Percentiles rank a stretch among this genome's conserved stretches.
phyloP scores from a whole-genome alignment of 2,113 vertebrate species.

The human (Homo sapiens) region GRCh38 chr3:183981501-183982000 shows the following conservation, averaged over 20 bases:
- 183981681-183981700: not conserved
- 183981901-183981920: not conserved
- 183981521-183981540: conserved; percentile 3
- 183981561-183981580: not conserved
- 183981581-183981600: not conserved
- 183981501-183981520: not conserved
- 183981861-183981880: conserved; percentile 95
- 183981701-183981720: not conserved
- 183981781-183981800: conserved; percentile 96
- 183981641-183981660: not conserved
- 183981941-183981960: not conserved
- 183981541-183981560: not conserved
- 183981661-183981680: not conserved
- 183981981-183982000: not conserved
- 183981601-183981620: not conserved
- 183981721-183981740: conserved; percentile 91
- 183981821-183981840: conserved; percentile 90
- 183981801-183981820: conserved; percentile 96
- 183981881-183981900: not conserved
- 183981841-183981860: conserved; percentile 94
- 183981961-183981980: not conserved
- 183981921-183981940: not conserved
- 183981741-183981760: conserved; percentile 97
- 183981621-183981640: not conserved
- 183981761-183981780: conserved; percentile 98